These are phyloP conservation scores for Platycnemis pennipes DNA, from an alignment of 2,888 invertebrate genomes.

Conservation along the genomic window DNA sequence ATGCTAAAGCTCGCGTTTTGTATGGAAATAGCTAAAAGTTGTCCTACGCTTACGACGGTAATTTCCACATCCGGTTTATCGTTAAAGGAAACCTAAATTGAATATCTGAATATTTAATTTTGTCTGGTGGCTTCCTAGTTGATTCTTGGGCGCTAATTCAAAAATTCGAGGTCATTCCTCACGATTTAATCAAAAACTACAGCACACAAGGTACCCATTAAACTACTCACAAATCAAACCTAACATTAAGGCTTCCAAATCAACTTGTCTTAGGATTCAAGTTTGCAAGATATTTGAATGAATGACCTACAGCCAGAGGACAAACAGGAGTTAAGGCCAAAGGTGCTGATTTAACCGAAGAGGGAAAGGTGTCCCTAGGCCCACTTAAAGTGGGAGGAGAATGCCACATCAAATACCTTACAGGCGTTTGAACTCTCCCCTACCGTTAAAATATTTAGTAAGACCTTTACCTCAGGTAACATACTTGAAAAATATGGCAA, in stretches of 20 bases:
- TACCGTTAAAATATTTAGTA: too few species aligned
- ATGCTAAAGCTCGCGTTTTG: background rate
- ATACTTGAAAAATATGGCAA: too few species aligned
- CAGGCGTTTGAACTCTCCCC: background rate
- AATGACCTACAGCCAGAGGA: background rate
- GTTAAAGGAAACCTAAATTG: background rate
- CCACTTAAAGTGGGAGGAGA: background rate
- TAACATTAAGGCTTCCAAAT: background rate
- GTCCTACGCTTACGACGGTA: background rate
- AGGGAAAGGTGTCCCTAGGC: background rate
- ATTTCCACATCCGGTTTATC: conserved; percentile 10
- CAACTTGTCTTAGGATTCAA: background rate
- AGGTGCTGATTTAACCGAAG: background rate
- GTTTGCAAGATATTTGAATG: background rate
- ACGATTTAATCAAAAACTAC: background rate
- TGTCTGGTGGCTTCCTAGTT: background rate
- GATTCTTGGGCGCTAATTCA: background rate
- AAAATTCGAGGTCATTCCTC: background rate
- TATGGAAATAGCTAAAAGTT: background rate
- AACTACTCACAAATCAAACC: background rate
- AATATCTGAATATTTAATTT: background rate
- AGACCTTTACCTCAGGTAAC: too few species aligned
- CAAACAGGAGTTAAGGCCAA: background rate
- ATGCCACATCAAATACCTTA: background rate
- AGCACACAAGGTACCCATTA: background rate